A percentile compares a stretch with the other conserved stretches of the same genome.
Conservation (phyloP, 2,113 vertebrate species). For the Aplodontia rufa region DNA sequence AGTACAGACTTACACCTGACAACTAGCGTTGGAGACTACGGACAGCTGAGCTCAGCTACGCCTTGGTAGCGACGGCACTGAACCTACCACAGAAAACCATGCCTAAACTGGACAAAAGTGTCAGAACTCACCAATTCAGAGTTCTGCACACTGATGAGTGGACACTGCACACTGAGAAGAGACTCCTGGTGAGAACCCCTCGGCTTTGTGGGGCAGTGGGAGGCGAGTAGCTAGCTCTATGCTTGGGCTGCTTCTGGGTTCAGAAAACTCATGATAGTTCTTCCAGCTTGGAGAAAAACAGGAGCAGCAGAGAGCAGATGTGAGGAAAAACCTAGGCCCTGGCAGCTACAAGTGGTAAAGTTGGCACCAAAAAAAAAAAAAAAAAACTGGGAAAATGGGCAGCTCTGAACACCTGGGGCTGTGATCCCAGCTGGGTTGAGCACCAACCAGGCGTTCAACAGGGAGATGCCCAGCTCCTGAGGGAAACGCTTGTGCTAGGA, state of each 20-base stretch:
- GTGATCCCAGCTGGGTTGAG: too few relatives aligned
- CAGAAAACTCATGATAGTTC: not conserved
- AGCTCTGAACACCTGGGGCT: not conserved
- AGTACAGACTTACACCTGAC: not conserved
- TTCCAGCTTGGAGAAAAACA: not conserved
- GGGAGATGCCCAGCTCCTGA: not conserved
- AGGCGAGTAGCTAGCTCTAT: not conserved
- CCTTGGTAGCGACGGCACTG: fast-evolving
- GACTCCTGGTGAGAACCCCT: not conserved
- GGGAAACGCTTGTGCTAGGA: fast-evolving
- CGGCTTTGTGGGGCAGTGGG: too few relatives aligned
- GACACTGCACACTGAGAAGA: not conserved
- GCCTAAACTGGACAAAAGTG: too few relatives aligned
- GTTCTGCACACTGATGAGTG: not conserved
- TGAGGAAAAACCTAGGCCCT: not conserved
- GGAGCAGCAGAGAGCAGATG: not conserved
- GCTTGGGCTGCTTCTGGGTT: too few relatives aligned
- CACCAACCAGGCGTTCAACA: not conserved
- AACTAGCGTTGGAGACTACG: not conserved
- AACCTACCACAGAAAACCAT: not conserved
- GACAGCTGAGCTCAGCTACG: not conserved
- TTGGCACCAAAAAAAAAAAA: too few relatives aligned
- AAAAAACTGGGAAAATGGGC: not conserved
- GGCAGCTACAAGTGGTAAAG: not conserved
- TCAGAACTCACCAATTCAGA: not conserved